These are phyloP conservation scores for Phortica magna DNA, from an alignment of 2,888 invertebrate genomes.

Conservation along the genomic window DNA sequence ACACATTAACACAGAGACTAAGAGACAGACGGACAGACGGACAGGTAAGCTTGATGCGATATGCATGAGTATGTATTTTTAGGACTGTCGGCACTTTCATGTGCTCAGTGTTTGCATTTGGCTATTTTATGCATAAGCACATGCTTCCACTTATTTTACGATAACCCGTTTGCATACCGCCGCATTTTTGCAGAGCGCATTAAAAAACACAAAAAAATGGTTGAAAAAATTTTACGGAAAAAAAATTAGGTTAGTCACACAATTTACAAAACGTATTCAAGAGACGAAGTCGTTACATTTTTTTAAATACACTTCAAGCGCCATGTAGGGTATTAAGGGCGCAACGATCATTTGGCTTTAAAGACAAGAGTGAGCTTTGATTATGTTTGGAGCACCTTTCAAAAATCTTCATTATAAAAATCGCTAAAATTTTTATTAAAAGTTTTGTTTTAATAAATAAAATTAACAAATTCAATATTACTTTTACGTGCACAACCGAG, in stretches of 20 bases:
- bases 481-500: too few relatives aligned
- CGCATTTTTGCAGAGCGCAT: background rate
- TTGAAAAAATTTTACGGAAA: background rate
- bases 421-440: too few relatives aligned
- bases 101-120: constrained; percentile 9
- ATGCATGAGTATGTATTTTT: background rate
- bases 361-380: too few relatives aligned
- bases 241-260: constrained; percentile 19
- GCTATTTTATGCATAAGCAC: constrained; percentile 29
- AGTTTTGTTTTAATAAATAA: too few relatives aligned
- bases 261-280: constrained; percentile 22
- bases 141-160: background rate
- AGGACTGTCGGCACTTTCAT: background rate
- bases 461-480: too few relatives aligned
- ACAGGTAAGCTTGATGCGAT: constrained; percentile 3
- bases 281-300: constrained; percentile 1
- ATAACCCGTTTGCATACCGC: background rate
- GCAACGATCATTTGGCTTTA: too few relatives aligned
- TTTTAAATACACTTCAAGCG: background rate
- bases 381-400: too few relatives aligned
- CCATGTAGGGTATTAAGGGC: background rate
- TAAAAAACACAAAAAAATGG: background rate
- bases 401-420: too few relatives aligned
- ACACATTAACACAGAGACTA: background rate
- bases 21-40: background rate